Evolutionary conservation across 2,888 invertebrate species (phyloP), one percentile per base, ranked within the genome.

Genomic region (Muscina levida): DNA sequence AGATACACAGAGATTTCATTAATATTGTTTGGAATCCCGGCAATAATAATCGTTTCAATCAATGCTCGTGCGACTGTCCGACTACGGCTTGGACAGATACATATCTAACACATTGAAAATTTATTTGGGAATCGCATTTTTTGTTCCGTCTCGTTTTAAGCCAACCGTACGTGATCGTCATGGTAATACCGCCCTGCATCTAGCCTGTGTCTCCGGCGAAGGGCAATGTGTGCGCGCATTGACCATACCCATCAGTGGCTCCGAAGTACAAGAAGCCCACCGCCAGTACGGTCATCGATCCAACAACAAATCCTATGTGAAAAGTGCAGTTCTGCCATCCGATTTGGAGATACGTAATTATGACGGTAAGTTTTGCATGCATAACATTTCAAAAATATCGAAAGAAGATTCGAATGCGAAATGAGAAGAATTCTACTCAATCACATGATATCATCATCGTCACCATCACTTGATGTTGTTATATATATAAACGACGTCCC

Each of bases 101-200:
- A 24, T 26, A 15, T 59, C 5, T 59, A 26, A 15, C 13, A 26
- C 24, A 59, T 26, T 59, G 2, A 13, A 13, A 44, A 31, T 31
- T 31, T 5, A 31, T 31, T 31, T 31, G 31, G 31, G 8, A 31
- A 39, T n/a, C n/a, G 37, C 17, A 19, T 24, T 42, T 68, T 53
- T 26, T 2, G 1, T 70, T 53, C 65, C 19, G 48, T 17, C 4
- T 13, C 22, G 31, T 15, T 57, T 72, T 46, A 89, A 92, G 84
- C 91, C 94, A 1, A 92, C 91, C 46, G 91, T 93, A 59, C 92
- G 96, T 65, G 96, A 97, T 87, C 91, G 93, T 70, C 91, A 93
- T 78, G 98, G 98, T 2, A 96, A 97, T 89, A 97, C 97, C 0
- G 94, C 97, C 0, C 91, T 98, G 6, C 98, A 98, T 89, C 91